Evolutionary conservation across 2,888 invertebrate genomes (phyloP).

Genomic region (Cataglyphis altisquamis): DNA sequence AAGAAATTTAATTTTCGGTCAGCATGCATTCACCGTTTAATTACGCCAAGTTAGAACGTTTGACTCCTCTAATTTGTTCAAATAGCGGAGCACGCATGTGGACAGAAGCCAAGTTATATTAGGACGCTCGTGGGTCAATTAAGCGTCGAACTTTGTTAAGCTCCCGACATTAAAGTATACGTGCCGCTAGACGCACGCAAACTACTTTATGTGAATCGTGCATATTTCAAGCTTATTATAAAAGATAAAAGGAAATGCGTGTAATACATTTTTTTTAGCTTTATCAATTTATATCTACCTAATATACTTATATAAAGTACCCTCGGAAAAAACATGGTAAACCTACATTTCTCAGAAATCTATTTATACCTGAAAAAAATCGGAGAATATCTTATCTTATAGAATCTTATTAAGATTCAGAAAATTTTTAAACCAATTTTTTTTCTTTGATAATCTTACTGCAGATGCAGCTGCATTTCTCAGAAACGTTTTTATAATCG

Average conservation of each 20-base stretch:
- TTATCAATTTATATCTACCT: background rate
- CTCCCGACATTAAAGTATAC: slow-evolving; percentile 51
- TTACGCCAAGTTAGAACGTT: slow-evolving; percentile 63
- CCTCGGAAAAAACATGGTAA: too few relatives aligned
- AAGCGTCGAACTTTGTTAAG: slow-evolving; percentile 65
- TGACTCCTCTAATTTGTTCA: slow-evolving; percentile 65
- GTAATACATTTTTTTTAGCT: background rate
- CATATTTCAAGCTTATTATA: background rate
- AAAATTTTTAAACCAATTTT: too few relatives aligned
- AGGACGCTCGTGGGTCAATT: slow-evolving; percentile 64
- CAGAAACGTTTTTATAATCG: slow-evolving; percentile 50
- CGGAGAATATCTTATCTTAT: too few relatives aligned
- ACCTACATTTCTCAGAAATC: too few relatives aligned
- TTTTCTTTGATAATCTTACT: too few relatives aligned
- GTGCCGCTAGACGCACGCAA: slow-evolving; percentile 32
- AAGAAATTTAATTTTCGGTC: slow-evolving; percentile 69
- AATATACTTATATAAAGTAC: background rate
- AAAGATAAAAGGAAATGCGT: background rate
- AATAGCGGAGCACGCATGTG: slow-evolving; percentile 60
- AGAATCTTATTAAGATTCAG: too few relatives aligned
- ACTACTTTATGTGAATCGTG: slow-evolving; percentile 37
- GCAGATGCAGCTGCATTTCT: slow-evolving; percentile 23
- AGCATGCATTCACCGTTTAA: slow-evolving; percentile 65
- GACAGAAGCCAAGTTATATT: slow-evolving; percentile 51
- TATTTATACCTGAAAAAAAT: too few relatives aligned